A percentile compares a stretch with the other conserved stretches of the same genome.
Conservation (phyloP, 1,140 invertebrate species). For the Leptinotarsa lineolata region DNA sequence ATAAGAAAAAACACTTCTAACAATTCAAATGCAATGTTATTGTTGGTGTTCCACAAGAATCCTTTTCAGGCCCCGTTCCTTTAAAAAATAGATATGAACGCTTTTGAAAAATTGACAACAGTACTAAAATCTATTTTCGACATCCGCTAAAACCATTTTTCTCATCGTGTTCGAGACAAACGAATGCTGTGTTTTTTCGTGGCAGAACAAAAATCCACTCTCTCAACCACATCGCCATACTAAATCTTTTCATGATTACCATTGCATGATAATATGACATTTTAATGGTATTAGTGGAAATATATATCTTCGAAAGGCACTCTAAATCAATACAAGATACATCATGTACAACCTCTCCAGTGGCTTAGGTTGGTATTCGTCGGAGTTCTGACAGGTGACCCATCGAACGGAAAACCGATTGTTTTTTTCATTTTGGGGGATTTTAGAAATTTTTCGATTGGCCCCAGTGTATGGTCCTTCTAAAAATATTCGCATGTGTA, state of each 20-base stretch:
- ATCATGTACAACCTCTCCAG: constrained; percentile 7
- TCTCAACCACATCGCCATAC: background rate
- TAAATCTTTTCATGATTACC: background rate
- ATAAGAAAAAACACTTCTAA: too few relatives aligned
- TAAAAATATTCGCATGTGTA: background rate
- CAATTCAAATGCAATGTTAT: too few relatives aligned
- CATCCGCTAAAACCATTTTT: too few relatives aligned
- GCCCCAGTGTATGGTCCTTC: constrained; percentile 1
- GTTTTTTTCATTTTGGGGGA: constrained; percentile 5
- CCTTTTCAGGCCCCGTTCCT: too few relatives aligned
- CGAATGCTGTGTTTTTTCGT: background rate
- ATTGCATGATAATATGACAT: constrained; percentile 8
- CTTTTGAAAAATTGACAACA: too few relatives aligned
- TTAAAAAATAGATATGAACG: too few relatives aligned
- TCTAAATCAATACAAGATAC: constrained; percentile 8
- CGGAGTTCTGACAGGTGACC: background rate
- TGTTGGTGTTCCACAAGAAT: too few relatives aligned
- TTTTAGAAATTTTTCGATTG: constrained; percentile 1
- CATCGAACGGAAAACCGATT: constrained; percentile 5
- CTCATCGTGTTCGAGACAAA: too few relatives aligned
- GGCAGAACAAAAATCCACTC: background rate
- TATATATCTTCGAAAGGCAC: background rate
- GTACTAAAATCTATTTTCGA: too few relatives aligned
- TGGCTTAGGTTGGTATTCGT: background rate
- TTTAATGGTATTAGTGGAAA: background rate